phyloP scores from a whole-genome alignment of 2,113 vertebrate species.

The Promerops cafer region DNA sequence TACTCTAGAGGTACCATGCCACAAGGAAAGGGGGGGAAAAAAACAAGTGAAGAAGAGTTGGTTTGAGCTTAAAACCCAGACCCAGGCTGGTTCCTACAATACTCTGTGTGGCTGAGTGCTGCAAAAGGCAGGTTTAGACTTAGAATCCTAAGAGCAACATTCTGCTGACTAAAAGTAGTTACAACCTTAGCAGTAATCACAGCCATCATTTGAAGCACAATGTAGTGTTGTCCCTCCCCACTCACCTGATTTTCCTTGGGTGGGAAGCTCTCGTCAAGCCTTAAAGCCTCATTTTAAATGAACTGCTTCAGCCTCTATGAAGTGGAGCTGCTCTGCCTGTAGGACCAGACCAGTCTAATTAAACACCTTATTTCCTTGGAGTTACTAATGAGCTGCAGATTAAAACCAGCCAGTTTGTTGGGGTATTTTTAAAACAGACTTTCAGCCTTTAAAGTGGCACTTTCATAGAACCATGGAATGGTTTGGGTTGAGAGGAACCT shows the following conservation, averaged over 20 bases:
- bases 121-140: not conserved
- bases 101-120: not conserved
- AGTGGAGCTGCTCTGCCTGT: not conserved
- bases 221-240: too few relatives aligned
- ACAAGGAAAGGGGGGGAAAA: not conserved
- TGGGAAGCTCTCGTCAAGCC: not conserved
- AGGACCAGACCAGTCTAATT: not conserved
- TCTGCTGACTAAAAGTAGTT: not conserved
- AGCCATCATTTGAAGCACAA: not conserved
- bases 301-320: not conserved
- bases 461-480: not conserved
- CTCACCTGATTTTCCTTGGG: not conserved
- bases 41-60: accelerated
- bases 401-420: not conserved
- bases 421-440: not conserved
- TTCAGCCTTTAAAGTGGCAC: not conserved
- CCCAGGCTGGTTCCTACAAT: not conserved
- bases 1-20: accelerated
- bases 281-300: not conserved
- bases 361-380: not conserved
- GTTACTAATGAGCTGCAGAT: not conserved
- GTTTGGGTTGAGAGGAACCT: not conserved
- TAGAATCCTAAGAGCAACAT: not conserved
- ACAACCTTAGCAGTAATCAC: accelerated
- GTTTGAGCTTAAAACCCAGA: not conserved